Conservation (phyloP, 2,797 vertebrate species). For the Sebastiscus albofasciatus region DNA sequence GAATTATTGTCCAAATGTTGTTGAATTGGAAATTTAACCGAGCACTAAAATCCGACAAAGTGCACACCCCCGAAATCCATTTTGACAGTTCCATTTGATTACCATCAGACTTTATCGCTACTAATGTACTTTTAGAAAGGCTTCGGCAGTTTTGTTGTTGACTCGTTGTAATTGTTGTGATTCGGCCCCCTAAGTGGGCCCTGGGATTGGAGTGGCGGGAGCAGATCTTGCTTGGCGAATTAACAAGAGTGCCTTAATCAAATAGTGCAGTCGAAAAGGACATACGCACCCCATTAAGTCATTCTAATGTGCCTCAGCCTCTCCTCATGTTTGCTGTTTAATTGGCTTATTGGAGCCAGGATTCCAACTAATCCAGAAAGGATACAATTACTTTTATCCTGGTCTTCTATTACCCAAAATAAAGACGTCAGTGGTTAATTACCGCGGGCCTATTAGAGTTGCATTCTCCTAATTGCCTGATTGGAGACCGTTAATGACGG, state of each 20-base stretch:
- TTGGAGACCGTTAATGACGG: constrained; percentile 68
- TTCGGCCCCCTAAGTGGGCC: constrained; percentile 45
- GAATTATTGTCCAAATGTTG: constrained; percentile 31
- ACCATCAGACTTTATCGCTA: constrained; percentile 16
- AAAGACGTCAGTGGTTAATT: constrained; percentile 78
- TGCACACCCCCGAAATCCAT: constrained; percentile 22
- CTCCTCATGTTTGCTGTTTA: constrained; percentile 71
- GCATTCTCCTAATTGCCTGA: constrained; percentile 77
- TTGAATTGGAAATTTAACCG: constrained; percentile 17
- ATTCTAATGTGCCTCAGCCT: constrained; percentile 62
- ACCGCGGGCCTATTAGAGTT: constrained; percentile 68
- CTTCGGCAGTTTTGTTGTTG: constrained; percentile 48
- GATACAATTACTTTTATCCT: constrained; percentile 73
- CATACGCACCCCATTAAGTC: constrained; percentile 67
- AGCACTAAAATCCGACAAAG: constrained; percentile 9
- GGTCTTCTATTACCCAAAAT: constrained; percentile 65
- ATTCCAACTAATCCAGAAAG: constrained; percentile 69
- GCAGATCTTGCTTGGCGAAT: constrained; percentile 67
- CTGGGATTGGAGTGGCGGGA: constrained; percentile 44
- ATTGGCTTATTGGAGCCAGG: constrained; percentile 71
- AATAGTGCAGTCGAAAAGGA: constrained; percentile 70
- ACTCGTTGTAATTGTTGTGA: constrained; percentile 53
- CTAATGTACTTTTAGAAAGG: constrained; percentile 55
- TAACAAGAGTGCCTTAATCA: constrained; percentile 77
- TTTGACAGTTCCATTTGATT: constrained; percentile 46